Base-by-base conservation (phyloP, 1,140 invertebrate species). In the Gryon sp. region DNA sequence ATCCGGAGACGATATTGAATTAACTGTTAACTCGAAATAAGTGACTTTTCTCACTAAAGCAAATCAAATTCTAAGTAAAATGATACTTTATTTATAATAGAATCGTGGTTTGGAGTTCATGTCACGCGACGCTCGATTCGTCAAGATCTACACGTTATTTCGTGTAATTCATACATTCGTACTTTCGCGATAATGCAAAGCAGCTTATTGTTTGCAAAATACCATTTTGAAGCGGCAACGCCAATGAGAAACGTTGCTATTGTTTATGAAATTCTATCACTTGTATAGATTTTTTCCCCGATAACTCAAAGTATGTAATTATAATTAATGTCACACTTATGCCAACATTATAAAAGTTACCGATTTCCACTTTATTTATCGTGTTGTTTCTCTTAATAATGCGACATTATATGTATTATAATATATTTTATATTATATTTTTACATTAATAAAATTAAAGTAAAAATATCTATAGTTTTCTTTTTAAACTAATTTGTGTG, bases 161-260 rank as follows among this genome's bases (percentile, higher is more conserved):
- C 20, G 30, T 38, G 15, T 20, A 53, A 34, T 60, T 30, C 38
- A 53, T 41, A 41, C 63, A 24, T 76, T 75, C 20, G 32, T 57
- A 63, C 63, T 76, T 55, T 52, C 43, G 26, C 50, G 63, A 66
- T 74, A 74, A 66, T 74, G 60, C 62, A 68, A 69, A 68, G 26
- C 48, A 63, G 72, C 34, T 53, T 69, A 76, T 76, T 76, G 63
- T 76, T 68, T 76, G 72, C 63, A 76, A 68, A 76, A 57, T 16
- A 68, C 46, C 22, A 68, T 66, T 74, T 66, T 74, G 52, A 59
- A 65, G 12, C 16, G 2, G 22, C 59, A 45, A 46, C 43, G 20
- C n/a, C 11, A 38, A 65, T 76, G 72, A 50, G 60, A 68, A 68
- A 76, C 20, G 11, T 30, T 9, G 12, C 36, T 14, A 68, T 76